Evolutionary conservation across 2,113 vertebrate species (phyloP).

Genomic region (Neomonachus schauinslandi): DNA sequence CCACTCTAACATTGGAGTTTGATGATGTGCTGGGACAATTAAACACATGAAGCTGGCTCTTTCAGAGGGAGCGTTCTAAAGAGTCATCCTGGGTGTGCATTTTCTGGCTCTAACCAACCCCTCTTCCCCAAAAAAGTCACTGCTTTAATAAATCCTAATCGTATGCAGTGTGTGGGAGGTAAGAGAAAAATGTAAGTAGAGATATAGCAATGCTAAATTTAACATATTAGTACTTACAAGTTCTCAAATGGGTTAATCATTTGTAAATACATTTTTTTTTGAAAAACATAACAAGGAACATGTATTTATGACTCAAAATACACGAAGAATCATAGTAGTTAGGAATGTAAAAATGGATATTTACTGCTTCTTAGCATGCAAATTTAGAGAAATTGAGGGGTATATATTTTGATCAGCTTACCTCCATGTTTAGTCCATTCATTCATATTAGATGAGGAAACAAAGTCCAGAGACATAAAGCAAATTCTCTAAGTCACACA

Average conservation of each 20-base stretch:
- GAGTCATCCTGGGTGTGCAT: not conserved
- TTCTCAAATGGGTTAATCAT: not conserved
- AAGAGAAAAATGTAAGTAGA: not conserved
- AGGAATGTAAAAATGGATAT: no score
- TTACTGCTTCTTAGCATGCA: no score
- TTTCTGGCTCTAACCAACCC: not conserved
- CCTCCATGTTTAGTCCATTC: no score
- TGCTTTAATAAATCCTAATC: not conserved
- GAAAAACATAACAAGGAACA: no score
- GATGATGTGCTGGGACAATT: not conserved
- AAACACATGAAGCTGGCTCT: not conserved
- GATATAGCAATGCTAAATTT: not conserved
- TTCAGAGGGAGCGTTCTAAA: not conserved
- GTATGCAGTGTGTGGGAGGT: not conserved
- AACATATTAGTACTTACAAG: not conserved
- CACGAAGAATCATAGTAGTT: no score
- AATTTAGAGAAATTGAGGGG: no score
- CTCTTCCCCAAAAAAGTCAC: not conserved
- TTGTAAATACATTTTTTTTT: not conserved
- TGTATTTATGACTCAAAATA: no score
- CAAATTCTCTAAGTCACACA: no score
- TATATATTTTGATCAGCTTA: no score
- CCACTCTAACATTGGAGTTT: not conserved
- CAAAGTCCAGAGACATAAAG: no score
- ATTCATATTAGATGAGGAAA: no score